phyloP scores from a whole-genome alignment of 2,888 invertebrate genomes.

The Griposia aprilina region DNA sequence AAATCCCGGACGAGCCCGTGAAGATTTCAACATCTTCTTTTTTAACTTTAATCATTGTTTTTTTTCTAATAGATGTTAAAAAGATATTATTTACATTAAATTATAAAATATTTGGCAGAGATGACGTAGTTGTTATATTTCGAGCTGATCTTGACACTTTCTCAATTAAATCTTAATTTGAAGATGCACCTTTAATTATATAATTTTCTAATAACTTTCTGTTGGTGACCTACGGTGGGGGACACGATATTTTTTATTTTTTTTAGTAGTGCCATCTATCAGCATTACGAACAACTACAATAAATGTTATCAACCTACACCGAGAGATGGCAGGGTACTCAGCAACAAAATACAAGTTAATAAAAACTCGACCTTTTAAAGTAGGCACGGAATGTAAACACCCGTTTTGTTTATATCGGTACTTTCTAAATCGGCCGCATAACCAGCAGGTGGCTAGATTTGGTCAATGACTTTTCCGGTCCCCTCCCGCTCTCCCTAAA shows the following conservation, averaged over 20 bases:
- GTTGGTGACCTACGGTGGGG: neutral
- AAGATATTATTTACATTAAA: neutral
- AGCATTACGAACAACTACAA: neutral
- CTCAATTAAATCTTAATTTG: neutral
- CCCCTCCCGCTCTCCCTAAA: neutral
- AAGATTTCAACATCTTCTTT: constrained; percentile 10
- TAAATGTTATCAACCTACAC: neutral
- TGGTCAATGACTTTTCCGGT: constrained; percentile 57
- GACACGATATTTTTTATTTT: too few relatives aligned
- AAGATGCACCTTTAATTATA: too few relatives aligned
- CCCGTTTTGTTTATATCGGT: constrained; percentile 4
- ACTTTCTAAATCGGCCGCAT: constrained; percentile 45
- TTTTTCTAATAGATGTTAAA: too few relatives aligned
- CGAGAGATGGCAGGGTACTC: constrained; percentile 39
- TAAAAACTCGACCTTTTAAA: constrained; percentile 25
- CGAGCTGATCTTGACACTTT: neutral
- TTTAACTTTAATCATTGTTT: neutral
- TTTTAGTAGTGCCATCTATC: constrained; percentile 25
- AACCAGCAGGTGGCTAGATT: constrained; percentile 61
- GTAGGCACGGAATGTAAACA: constrained; percentile 28
- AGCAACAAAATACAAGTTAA: neutral
- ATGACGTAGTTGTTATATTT: too few relatives aligned
- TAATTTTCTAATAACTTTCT: neutral
- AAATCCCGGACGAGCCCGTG: constrained; percentile 91
- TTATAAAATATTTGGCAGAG: too few relatives aligned